A percentile compares a stretch with the other conserved stretches of the same genome.
phyloP scores from a whole-genome alignment of 2,888 invertebrate species.

The Cheilosia soror region DNA sequence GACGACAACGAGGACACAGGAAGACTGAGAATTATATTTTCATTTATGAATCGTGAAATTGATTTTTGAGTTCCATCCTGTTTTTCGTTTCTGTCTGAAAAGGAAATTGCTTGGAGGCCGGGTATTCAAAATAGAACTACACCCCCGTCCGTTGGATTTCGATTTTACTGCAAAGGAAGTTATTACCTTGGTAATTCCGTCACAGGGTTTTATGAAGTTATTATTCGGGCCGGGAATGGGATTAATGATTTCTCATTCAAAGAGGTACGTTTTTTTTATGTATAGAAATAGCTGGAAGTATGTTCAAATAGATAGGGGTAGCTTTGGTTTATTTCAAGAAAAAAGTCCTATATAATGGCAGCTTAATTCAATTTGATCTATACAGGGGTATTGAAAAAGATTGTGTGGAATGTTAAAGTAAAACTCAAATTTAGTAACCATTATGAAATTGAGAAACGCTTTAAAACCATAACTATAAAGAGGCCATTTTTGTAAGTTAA shows the following conservation, averaged over 20 bases:
- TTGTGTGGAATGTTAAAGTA: too few relatives aligned
- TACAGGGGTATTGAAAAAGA: too few relatives aligned
- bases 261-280: too few relatives aligned
- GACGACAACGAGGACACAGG: conserved; percentile 58
- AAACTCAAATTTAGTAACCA: too few relatives aligned
- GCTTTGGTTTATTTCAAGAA: too few relatives aligned
- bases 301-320: too few relatives aligned
- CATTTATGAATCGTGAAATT: conserved; percentile 63
- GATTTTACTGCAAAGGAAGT: conserved; percentile 30
- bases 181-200: conserved; percentile 36
- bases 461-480: too few relatives aligned
- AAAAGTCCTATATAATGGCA: too few relatives aligned
- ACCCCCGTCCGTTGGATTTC: not conserved
- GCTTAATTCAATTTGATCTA: too few relatives aligned
- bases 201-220: conserved; percentile 12
- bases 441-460: too few relatives aligned
- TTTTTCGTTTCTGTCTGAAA: not conserved
- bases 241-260: not conserved
- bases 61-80: conserved; percentile 41
- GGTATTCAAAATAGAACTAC: conserved; percentile 1
- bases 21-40: conserved; percentile 63
- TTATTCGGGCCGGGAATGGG: not conserved
- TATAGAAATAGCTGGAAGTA: not conserved
- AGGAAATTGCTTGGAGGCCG: conserved; percentile 7
- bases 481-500: too few relatives aligned